These are phyloP conservation scores for Paraplagusia blochii DNA, from an alignment of 2,113 vertebrate species.

Conservation along the genomic window DNA sequence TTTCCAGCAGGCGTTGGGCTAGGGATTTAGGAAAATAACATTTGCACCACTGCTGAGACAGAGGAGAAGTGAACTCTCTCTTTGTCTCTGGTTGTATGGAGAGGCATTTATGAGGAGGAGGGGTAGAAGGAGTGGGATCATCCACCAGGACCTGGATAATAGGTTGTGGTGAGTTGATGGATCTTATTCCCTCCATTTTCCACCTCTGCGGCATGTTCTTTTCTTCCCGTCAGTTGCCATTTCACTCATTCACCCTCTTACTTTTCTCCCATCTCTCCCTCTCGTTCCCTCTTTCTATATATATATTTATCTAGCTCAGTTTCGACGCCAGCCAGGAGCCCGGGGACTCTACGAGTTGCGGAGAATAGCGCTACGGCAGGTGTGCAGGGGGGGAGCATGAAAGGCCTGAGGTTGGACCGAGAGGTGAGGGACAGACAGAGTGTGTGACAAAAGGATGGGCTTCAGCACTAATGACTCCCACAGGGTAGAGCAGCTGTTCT, in stretches of 20 bases:
- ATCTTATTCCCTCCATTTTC: slow-evolving; percentile 25
- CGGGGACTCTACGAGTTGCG: slow-evolving; percentile 47
- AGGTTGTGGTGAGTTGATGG: slow-evolving; percentile 36
- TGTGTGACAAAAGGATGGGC: slow-evolving; percentile 74
- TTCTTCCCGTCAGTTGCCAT: slow-evolving; percentile 9
- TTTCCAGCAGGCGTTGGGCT: slow-evolving; percentile 11
- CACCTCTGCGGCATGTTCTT: slow-evolving; percentile 11
- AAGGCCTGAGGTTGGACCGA: slow-evolving; percentile 60
- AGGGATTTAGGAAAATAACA: slow-evolving; percentile 36
- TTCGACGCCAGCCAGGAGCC: slow-evolving; percentile 54
- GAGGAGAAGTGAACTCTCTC: slow-evolving; percentile 24
- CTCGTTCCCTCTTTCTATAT: slow-evolving; percentile 12
- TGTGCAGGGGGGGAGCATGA: slow-evolving; percentile 46
- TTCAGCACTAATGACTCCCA: slow-evolving; percentile 73
- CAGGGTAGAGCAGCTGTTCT: slow-evolving; percentile 67
- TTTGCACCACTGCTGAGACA: slow-evolving; percentile 22
- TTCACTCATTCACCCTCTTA: slow-evolving; percentile 29
- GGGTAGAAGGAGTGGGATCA: not conserved
- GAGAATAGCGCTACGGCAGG: slow-evolving; percentile 54
- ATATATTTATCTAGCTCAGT: slow-evolving; percentile 51
- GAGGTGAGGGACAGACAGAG: slow-evolving; percentile 65
- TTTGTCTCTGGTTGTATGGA: slow-evolving; percentile 31
- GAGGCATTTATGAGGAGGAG: slow-evolving; percentile 8
- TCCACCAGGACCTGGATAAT: slow-evolving; percentile 43
- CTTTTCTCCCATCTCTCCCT: too few species aligned